Evolutionary conservation across 2,113 vertebrate genomes (phyloP), one percentile per base, ranked within the genome.

Genomic region (Antigone vipio): DNA sequence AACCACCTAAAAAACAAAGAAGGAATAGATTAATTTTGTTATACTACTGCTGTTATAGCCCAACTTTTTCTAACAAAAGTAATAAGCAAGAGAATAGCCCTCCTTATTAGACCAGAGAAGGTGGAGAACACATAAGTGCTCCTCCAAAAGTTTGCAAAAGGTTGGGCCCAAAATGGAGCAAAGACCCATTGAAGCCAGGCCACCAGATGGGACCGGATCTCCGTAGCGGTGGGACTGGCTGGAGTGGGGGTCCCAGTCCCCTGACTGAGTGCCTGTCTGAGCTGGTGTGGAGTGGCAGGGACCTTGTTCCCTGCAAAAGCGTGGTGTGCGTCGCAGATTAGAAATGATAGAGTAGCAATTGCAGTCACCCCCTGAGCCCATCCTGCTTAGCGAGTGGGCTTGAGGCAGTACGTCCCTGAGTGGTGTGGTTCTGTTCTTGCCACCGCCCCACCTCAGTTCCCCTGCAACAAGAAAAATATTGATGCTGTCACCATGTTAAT

Each of bases 111-210:
- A 82, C 5, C 9, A 42, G 11, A 52, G 8, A 80, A 49, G 3
- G 5, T 15, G 6, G 5, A 47, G 34, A 85, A 42, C 47, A n/a
- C 2, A 2, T 10, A 34, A 63, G 4, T 9, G 10, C 9, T n/a
- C 32, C 40, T 85, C n/a, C 42, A 69, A 16, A 1, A 29, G 5
- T 7, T 15, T 17, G 30, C 5, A 44, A 34, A 52, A 84, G 0
- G 1, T 11, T 84, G 55, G 3, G 6, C 26, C 9, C 2, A 17
- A 49, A 55, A 27, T 45, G 21, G n/a, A 78, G 14, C 7, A 29
- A 30, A 56, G 34, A 82, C 6, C 5, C 9, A 4, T 0, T 45
- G 14, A 7, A 35, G 3, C 12, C 32, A 50, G 50, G 22, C 9
- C 8, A 45, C 21, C 21, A 9, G 13, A 15, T 35, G 32, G 17